Percentiles rank a stretch among this genome's conserved stretches.
Evolutionary conservation across 2,888 invertebrate genomes (phyloP).

Genomic region (Xestobium rufovillosum): DNA sequence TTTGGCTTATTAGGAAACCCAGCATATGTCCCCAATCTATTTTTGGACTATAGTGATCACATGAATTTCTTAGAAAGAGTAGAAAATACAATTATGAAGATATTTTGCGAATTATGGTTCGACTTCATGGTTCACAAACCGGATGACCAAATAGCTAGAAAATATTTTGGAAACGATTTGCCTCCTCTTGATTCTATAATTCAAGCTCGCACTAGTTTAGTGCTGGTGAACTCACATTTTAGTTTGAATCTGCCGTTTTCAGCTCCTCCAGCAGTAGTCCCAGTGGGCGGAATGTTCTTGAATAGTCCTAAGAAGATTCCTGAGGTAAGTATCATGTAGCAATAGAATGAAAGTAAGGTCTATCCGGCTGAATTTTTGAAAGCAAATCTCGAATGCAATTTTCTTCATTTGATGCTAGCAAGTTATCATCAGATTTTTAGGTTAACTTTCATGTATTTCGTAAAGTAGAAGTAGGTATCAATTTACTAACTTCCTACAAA

Average conservation of each 20-base stretch:
- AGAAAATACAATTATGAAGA: slow-evolving; percentile 38
- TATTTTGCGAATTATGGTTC: slow-evolving; percentile 25
- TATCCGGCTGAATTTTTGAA: too few relatives aligned
- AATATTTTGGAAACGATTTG: slow-evolving; percentile 30
- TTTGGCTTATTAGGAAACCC: slow-evolving; percentile 47
- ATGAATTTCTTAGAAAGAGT: slow-evolving; percentile 39
- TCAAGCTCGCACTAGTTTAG: slow-evolving; percentile 43
- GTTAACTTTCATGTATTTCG: too few relatives aligned
- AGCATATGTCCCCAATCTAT: slow-evolving; percentile 45
- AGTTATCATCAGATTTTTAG: too few relatives aligned
- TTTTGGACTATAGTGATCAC: slow-evolving; percentile 33
- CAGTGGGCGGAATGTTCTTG: slow-evolving; percentile 50
- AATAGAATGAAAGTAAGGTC: too few relatives aligned
- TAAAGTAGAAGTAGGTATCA: too few relatives aligned
- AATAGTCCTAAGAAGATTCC: too few relatives aligned
- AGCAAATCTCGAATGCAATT: too few relatives aligned
- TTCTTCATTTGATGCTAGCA: too few relatives aligned
- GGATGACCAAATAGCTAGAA: slow-evolving; percentile 27
- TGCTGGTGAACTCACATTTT: slow-evolving; percentile 46
- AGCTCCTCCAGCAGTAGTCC: slow-evolving; percentile 44
- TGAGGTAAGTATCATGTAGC: too few relatives aligned
- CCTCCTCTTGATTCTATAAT: slow-evolving; percentile 37
- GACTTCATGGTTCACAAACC: slow-evolving; percentile 21
- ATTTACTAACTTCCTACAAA: too few relatives aligned
- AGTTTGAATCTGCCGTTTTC: slow-evolving; percentile 43